Conservation (phyloP, 2,888 invertebrate species). For the Mimumesa dahlbomi region DNA sequence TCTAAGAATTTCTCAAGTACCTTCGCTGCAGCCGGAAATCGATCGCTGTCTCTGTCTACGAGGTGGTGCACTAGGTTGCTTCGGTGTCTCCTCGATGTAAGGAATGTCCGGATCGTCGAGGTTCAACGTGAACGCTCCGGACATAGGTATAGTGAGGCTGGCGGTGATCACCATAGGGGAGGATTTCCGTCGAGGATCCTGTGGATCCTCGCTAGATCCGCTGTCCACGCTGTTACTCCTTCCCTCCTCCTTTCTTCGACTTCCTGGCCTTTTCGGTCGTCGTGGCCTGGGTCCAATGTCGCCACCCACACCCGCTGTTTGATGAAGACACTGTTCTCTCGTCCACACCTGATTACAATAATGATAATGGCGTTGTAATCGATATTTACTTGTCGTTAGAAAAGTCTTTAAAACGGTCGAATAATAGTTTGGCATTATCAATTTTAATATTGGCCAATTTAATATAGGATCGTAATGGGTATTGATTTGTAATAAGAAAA, state of each 20-base stretch:
- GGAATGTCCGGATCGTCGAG: slow-evolving; percentile 86
- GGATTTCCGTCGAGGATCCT: slow-evolving; percentile 82
- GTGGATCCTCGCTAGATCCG: slow-evolving; percentile 78
- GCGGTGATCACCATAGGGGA: slow-evolving; percentile 87
- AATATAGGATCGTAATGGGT: too few species aligned
- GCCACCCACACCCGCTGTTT: slow-evolving; percentile 81
- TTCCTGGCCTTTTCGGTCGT: slow-evolving; percentile 78
- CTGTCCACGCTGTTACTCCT: slow-evolving; percentile 81
- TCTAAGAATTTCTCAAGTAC: too few species aligned
- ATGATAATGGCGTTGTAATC: too few species aligned
- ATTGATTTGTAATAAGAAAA: too few species aligned
- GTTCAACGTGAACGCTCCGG: slow-evolving; percentile 81
- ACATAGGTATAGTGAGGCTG: slow-evolving; percentile 89
- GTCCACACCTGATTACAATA: slow-evolving; percentile 87
- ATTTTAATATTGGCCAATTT: too few species aligned
- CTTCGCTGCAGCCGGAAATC: slow-evolving; percentile 76
- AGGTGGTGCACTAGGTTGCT: slow-evolving; percentile 79
- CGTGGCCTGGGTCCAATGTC: slow-evolving; percentile 83
- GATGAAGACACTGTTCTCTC: slow-evolving; percentile 85
- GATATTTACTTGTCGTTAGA: too few species aligned
- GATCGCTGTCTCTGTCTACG: slow-evolving; percentile 80
- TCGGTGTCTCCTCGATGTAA: slow-evolving; percentile 84
- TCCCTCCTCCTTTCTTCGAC: slow-evolving; percentile 80
- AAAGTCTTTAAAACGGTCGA: too few species aligned
- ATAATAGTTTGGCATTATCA: too few species aligned